Conservation (phyloP, 1,140 invertebrate genomes). For the Physella acuta region DNA sequence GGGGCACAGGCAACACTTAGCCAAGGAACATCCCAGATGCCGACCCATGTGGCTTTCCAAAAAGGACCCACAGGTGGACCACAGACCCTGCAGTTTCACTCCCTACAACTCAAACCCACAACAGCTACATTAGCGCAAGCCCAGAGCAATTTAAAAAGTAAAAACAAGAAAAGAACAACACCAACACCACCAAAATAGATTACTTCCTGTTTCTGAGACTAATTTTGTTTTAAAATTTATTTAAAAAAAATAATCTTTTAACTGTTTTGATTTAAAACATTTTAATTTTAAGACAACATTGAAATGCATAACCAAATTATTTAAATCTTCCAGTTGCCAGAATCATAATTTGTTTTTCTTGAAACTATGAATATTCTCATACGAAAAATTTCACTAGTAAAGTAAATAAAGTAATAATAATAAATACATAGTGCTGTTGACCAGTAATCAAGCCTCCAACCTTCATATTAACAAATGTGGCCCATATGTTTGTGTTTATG, state of each 20-base stretch:
- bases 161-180: conserved; percentile 50
- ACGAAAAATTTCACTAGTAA: no score
- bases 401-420: no score
- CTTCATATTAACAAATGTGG: no score
- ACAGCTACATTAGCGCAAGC: conserved; percentile 59
- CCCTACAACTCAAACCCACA: conserved; percentile 63
- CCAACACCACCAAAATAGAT: conserved; percentile 47
- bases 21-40: conserved; percentile 27
- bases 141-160: conserved; percentile 34
- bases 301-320: no score
- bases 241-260: neutral
- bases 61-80: conserved; percentile 36
- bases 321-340: no score
- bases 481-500: no score
- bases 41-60: conserved; percentile 34
- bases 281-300: no score
- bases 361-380: no score
- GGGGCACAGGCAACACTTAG: conserved; percentile 27
- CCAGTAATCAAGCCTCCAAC: no score
- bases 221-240: neutral
- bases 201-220: neutral
- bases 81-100: conserved; percentile 44
- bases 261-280: no score
- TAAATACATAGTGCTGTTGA: no score
- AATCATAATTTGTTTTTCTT: no score